Base-by-base conservation (phyloP, 2,888 invertebrate genomes). In the Isoperla grammatica region DNA sequence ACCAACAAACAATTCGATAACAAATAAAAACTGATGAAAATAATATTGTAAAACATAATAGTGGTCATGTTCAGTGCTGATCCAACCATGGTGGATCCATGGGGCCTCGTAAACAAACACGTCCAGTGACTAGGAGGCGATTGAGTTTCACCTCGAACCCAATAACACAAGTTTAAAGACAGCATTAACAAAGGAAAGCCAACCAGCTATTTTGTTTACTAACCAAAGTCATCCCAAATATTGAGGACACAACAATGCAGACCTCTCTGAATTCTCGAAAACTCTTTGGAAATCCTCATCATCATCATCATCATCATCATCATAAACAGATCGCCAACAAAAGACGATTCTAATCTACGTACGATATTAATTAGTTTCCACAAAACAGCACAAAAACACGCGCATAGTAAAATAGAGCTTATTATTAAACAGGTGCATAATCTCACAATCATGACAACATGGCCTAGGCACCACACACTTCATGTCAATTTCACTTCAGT, bases 331-430 rank as follows among this genome's bases (percentile, higher is more conserved):
- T 50, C 49, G 49, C 22, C 49, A 50, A 50, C 29, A 29, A 46
- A 46, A 46, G 46, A 46, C 46, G 46, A 46, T 29, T 50, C 49
- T 50, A 15, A 15, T n/a, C 49, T 23, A 53, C 53, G 45, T 50
- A 45, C 46, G 57, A 29, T 45, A 57, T 57, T 39, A 58, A 43
- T 20, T 46, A 39, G 48, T 48, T 43, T 43, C 50, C 61, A 61
- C 57, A 61, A 61, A 61, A 61, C 56, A 61, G 53, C 61, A 61
- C 53, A 60, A 56, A 58, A 65, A 65, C 64, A 64, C 64, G 62
- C 64, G 60, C 62, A 64, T 66, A 66, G 63, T 66, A 66, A 66
- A 66, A 66, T 65, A 65, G 64, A 65, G 64, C 64, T 61, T 64
- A 64, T 63, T 62, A 65, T 63, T 61, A 59, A 64, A 64, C 62